These are phyloP conservation scores for Syngnathus floridae DNA, from an alignment of 2,113 vertebrate genomes.

Conservation along the genomic window DNA sequence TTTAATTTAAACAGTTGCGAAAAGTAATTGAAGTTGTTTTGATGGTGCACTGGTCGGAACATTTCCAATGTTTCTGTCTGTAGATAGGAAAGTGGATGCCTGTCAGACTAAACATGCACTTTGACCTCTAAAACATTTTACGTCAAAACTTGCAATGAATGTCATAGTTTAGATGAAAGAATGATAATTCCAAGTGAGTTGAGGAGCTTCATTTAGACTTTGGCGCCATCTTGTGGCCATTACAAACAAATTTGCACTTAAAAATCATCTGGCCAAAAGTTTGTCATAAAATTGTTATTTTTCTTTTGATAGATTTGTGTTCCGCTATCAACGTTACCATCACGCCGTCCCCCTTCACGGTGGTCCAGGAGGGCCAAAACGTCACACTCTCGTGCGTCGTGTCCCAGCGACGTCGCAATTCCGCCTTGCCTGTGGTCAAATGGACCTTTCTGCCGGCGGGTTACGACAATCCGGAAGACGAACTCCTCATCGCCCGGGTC, in stretches of 20 bases:
- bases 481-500: constrained; percentile 83
- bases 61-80: too few relatives aligned
- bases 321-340: constrained; percentile 85
- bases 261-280: not conserved
- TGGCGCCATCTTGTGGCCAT: not conserved
- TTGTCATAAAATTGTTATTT: not conserved
- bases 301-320: constrained; percentile 71
- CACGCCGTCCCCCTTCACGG: constrained; percentile 78
- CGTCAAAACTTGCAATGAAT: not conserved
- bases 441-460: constrained; percentile 77
- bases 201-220: not conserved
- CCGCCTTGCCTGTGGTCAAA: constrained; percentile 81
- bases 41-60: not conserved
- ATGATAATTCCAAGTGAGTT: not conserved
- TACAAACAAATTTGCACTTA: not conserved
- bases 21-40: not conserved
- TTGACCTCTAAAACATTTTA: not conserved
- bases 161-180: constrained; percentile 8
- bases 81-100: constrained; percentile 1
- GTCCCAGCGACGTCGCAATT: constrained; percentile 75
- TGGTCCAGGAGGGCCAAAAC: constrained; percentile 80
- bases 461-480: constrained; percentile 58
- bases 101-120: not conserved
- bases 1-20: not conserved
- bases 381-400: constrained; percentile 82